phyloP scores from a whole-genome alignment of 64 coral and sea anemone genomes.

The Montipora capricornis region DNA sequence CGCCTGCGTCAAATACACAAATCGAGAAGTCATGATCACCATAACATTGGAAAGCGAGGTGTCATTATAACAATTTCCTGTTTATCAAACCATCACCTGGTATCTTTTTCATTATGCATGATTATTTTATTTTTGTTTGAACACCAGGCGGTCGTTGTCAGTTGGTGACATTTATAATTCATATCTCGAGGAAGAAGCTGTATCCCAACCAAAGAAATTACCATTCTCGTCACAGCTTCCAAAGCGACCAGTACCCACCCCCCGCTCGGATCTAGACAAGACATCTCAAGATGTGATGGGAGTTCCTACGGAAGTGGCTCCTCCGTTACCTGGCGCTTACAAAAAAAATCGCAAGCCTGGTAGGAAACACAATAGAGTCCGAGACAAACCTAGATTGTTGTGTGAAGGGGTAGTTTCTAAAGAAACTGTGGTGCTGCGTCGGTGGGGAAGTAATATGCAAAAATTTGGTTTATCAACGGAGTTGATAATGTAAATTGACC shows the following conservation, averaged over 20 bases:
- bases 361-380: neutral
- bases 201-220: neutral
- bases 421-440: too few relatives aligned
- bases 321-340: slow-evolving; percentile 14
- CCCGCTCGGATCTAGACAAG: slow-evolving; percentile 16
- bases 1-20: too few relatives aligned
- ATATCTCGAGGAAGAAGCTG: slow-evolving; percentile 8
- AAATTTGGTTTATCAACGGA: too few relatives aligned
- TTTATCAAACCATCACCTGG: neutral
- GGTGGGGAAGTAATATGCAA: too few relatives aligned
- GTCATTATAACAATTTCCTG: neutral
- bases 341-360: slow-evolving; percentile 2
- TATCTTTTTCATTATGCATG: neutral
- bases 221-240: neutral
- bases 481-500: too few relatives aligned
- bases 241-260: slow-evolving; percentile 16
- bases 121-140: neutral
- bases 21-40: too few relatives aligned
- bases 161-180: slow-evolving; percentile 25
- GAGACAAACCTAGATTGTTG: too few relatives aligned
- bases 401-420: too few relatives aligned
- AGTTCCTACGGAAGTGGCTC: neutral
- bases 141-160: neutral
- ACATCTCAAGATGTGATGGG: neutral
- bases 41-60: too few relatives aligned